phyloP scores from a whole-genome alignment of 2,888 invertebrate species.

The Diaperis boleti region DNA sequence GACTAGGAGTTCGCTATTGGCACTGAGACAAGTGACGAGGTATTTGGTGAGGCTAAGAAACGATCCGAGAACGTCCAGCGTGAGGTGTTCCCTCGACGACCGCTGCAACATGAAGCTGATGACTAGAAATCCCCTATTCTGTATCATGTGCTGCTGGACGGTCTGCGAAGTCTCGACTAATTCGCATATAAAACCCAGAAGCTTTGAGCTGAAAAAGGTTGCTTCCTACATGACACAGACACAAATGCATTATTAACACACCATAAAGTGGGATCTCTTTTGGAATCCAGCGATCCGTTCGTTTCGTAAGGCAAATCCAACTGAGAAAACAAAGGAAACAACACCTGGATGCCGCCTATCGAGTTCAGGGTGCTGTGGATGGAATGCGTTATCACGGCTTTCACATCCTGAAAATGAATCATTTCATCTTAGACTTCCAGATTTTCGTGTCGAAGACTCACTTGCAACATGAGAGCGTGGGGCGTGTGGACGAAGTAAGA shows the following conservation, averaged over 20 bases:
- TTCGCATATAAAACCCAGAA: slow-evolving; percentile 97
- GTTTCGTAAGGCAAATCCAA: slow-evolving; percentile 93
- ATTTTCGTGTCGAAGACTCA: slow-evolving; percentile 62
- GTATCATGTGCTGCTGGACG: slow-evolving; percentile 99
- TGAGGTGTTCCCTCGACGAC: slow-evolving; percentile 92
- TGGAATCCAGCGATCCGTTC: slow-evolving; percentile 80
- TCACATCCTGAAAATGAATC: slow-evolving; percentile 85
- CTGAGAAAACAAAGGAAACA: slow-evolving; percentile 98
- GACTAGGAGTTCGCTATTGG: slow-evolving; percentile 90
- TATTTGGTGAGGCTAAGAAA: slow-evolving; percentile 93
- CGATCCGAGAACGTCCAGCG: slow-evolving; percentile 92
- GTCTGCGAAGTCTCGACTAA: slow-evolving; percentile 96
- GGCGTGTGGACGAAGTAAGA: slow-evolving; percentile 99
- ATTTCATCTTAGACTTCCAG: not conserved
- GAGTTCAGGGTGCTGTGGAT: slow-evolving; percentile 99
- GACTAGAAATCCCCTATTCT: slow-evolving; percentile 97
- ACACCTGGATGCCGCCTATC: slow-evolving; percentile 97
- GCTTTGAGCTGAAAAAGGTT: slow-evolving; percentile 81
- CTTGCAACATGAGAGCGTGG: slow-evolving; percentile 98
- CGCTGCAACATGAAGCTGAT: slow-evolving; percentile 97
- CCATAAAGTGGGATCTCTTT: slow-evolving; percentile 91
- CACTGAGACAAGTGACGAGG: slow-evolving; percentile 91
- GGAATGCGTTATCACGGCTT: slow-evolving; percentile 98
- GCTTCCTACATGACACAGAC: not conserved
- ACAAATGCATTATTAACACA: slow-evolving; percentile 66